These are phyloP conservation scores for Gymnocheta viridis DNA, from an alignment of 2,888 invertebrate genomes.

Conservation along the genomic window DNA sequence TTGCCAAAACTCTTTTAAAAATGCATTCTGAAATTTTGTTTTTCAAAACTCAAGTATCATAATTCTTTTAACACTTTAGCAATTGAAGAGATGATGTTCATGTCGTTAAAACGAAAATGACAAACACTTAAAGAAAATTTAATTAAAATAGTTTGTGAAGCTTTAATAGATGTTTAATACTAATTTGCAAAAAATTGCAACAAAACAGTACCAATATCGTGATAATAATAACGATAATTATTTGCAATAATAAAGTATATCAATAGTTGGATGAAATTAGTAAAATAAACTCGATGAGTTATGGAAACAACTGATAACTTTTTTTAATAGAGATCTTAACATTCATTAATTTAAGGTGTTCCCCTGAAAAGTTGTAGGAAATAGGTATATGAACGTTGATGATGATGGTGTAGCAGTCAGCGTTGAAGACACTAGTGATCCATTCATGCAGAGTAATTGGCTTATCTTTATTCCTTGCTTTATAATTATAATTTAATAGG, in stretches of 20 bases:
- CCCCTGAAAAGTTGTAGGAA: no score
- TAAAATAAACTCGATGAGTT: not conserved
- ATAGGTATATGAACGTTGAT: no score
- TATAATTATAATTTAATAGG: no score
- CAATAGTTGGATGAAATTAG: not conserved
- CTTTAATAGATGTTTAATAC: not conserved
- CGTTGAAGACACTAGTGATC: no score
- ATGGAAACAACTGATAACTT: not conserved
- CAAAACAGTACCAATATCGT: not conserved
- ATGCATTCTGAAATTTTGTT: not conserved
- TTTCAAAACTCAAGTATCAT: slow-evolving; percentile 29
- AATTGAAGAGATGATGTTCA: not conserved
- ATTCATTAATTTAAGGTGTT: no score
- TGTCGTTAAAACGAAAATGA: slow-evolving; percentile 1
- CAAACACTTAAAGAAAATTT: slow-evolving; percentile 20
- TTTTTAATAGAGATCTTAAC: no score
- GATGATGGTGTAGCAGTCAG: no score
- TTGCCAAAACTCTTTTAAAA: slow-evolving; percentile 35
- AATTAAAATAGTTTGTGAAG: slow-evolving; percentile 24
- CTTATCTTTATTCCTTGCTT: no score
- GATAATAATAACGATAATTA: not conserved
- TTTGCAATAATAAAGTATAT: not conserved
- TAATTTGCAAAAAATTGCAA: not conserved
- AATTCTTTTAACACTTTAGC: slow-evolving; percentile 44
- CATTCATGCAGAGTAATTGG: no score